Percentiles rank a stretch among this genome's conserved stretches.
Conservation (phyloP, 2,797 vertebrate species). For the Galagoides demidoff region DNA sequence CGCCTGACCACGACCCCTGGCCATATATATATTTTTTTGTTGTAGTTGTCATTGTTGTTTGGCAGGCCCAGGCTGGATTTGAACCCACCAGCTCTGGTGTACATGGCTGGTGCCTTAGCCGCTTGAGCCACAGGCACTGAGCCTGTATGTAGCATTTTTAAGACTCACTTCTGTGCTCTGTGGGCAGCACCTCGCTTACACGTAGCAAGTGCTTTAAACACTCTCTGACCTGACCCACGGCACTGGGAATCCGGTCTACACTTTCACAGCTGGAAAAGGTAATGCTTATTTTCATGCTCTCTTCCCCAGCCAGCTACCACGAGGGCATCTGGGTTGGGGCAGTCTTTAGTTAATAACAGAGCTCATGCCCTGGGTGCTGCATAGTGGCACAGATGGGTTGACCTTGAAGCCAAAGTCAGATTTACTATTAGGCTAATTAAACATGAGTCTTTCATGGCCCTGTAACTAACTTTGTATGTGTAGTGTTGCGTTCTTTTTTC, state of each 20-base stretch:
- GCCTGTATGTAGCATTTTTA: not conserved
- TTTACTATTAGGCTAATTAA: slow-evolving; percentile 8
- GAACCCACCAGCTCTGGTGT: no score
- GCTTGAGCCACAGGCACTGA: no score
- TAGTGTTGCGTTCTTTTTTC: not conserved
- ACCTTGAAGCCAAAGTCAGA: slow-evolving; percentile 21
- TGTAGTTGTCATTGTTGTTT: no score
- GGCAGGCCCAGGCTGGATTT: no score
- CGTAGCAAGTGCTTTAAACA: not conserved
- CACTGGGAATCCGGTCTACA: not conserved
- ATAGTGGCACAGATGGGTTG: not conserved
- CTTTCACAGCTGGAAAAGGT: not conserved
- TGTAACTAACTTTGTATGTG: not conserved
- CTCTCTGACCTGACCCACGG: not conserved
- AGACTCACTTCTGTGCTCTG: not conserved
- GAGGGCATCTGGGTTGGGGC: not conserved
- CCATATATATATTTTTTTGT: no score
- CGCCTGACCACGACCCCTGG: no score
- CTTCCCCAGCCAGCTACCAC: not conserved
- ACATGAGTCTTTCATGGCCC: not conserved
- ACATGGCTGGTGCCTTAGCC: no score
- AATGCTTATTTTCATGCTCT: not conserved
- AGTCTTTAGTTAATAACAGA: not conserved
- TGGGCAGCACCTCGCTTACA: not conserved
- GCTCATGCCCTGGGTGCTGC: not conserved